Percentiles rank a stretch among this genome's conserved stretches.
These are phyloP conservation scores for Hydrophis major DNA, from an alignment of 2,797 vertebrate species.

Conservation along the genomic window DNA sequence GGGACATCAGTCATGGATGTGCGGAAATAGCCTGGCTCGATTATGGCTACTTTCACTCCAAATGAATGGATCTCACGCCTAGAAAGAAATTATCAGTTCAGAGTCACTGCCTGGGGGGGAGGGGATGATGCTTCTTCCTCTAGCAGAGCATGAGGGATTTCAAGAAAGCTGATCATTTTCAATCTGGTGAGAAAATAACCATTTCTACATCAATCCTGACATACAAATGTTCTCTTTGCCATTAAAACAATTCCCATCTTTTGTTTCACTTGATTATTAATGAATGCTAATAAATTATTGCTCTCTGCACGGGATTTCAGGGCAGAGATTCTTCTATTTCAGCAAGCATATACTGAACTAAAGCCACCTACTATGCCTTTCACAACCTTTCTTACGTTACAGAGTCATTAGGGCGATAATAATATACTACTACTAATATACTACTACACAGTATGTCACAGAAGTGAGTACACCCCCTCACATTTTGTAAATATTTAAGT, in stretches of 20 bases:
- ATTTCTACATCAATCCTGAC: neutral
- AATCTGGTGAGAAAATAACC: neutral
- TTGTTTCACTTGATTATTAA: neutral
- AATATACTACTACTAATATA: neutral
- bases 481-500: no score
- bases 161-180: neutral
- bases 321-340: neutral
- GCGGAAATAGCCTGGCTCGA: conserved; percentile 58
- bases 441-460: neutral
- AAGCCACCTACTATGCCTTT: neutral
- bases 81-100: neutral
- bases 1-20: fast-evolving
- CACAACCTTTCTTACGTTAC: neutral
- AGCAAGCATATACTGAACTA: neutral
- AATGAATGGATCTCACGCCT: conserved; percentile 57
- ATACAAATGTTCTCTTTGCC: neutral
- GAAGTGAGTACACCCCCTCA: no score
- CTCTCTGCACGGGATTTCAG: neutral
- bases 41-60: conserved; percentile 55
- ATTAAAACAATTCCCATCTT: neutral
- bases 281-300: neutral
- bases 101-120: neutral
- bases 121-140: neutral
- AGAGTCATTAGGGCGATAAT: neutral
- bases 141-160: neutral